Conservation (phyloP, 2,888 invertebrate species). For the Lamellibrachia columna region DNA sequence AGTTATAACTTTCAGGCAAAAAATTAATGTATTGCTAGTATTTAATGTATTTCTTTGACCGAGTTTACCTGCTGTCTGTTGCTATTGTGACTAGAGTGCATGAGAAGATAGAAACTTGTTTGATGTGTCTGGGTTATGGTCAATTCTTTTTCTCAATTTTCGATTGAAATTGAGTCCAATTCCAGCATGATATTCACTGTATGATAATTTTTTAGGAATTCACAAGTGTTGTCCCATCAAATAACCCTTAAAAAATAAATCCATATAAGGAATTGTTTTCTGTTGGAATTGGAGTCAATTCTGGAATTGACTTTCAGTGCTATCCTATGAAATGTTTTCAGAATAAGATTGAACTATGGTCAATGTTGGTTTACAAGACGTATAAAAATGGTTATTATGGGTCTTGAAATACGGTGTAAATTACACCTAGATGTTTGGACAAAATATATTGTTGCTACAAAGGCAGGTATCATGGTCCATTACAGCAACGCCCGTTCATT, state of each 20-base stretch:
- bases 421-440: not conserved
- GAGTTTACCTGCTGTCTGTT: not conserved
- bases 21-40: not conserved
- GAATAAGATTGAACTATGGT: not conserved
- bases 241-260: not conserved
- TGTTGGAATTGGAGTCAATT: not conserved
- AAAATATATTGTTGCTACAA: not conserved
- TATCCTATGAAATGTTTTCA: not conserved
- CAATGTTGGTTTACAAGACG: not conserved
- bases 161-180: not conserved
- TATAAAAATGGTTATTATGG: too few relatives aligned
- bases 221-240: not conserved
- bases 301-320: not conserved
- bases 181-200: not conserved
- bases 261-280: not conserved
- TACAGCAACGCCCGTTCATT: not conserved
- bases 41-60: not conserved
- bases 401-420: not conserved
- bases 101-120: not conserved
- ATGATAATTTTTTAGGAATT: not conserved
- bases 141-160: not conserved
- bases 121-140: not conserved
- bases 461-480: too few relatives aligned
- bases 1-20: not conserved
- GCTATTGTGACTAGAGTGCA: not conserved